Evolutionary conservation across 2,888 invertebrate species (phyloP), one percentile per base, ranked within the genome.

Genomic region (Oligia fasciuncula): DNA sequence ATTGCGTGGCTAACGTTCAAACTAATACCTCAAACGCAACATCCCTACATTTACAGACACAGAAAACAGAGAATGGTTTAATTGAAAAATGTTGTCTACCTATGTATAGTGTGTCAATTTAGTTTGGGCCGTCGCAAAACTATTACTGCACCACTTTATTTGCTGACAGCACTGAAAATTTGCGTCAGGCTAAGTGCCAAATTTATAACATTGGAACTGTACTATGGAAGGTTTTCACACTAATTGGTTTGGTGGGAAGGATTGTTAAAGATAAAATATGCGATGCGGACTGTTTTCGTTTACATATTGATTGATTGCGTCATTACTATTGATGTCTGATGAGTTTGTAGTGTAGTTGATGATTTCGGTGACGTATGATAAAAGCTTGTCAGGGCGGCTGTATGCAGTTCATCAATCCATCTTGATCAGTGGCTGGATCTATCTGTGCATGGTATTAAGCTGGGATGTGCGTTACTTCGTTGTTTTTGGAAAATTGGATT

Each of bases 201-300:
- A 97, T 96, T 96, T 96, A 95, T 95, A 95, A 95, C 95, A 95
- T 95, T 94, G 95, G 93, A 82, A 94, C 91, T 91, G 93, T 94
- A 94, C 93, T 94, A 94, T 92, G 92, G 93, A 94, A 95, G 95
- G 95, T 96, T 96, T 96, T 96, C 94, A 93, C 96, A 90, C 95
- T 96, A 96, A 96, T 96, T 97, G 96, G 95, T 96, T 94, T 91
- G 94, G 94, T 93, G 93, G 92, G 92, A 95, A 95, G 96, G 96
- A 96, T 96, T 96, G 96, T 96, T 96, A 96, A 95, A 96, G 96
- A 95, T 97, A 96, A 96, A 96, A 96, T 97, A 96, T 97, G 95
- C 96, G 90, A 94, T 95, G 95, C 96, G 93, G 95, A 95, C 92
- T 94, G 95, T 94, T 95, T 95, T 95, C 95, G 95, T 96, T 96